Evolutionary conservation across 2,113 vertebrate species (phyloP).

Genomic region (Trematocara macrostoma): DNA sequence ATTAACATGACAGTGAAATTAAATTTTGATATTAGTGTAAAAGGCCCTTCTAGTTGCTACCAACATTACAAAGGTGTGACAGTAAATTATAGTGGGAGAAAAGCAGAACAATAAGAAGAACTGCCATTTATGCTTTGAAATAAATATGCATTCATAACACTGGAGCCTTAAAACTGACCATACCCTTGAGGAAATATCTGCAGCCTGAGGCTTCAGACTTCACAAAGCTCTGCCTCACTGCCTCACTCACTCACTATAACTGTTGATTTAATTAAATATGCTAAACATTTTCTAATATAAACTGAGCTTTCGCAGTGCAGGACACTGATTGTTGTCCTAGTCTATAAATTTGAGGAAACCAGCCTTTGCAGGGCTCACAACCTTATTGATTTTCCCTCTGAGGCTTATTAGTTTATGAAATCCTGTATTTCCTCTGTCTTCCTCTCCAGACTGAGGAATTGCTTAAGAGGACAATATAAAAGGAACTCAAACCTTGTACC

Average conservation of each 20-base stretch:
- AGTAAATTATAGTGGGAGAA: not conserved
- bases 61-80: not conserved
- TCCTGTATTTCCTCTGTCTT: conserved; percentile 47
- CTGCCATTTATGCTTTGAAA: conserved; percentile 24
- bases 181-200: not conserved
- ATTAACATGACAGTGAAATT: conserved; percentile 52
- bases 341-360: conserved; percentile 42
- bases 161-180: conserved; percentile 10
- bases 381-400: conserved; percentile 48
- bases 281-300: not conserved
- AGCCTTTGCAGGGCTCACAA: not conserved
- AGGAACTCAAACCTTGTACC: not conserved
- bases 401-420: conserved; percentile 60
- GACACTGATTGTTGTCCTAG: conserved; percentile 15
- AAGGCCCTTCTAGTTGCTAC: not conserved
- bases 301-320: conserved; percentile 1
- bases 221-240: not conserved
- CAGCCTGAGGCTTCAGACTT: not conserved
- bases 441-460: not conserved
- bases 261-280: conserved; percentile 16
- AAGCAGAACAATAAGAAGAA: conserved; percentile 3
- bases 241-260: not conserved
- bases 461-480: not conserved
- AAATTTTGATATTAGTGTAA: conserved; percentile 21
- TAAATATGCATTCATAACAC: conserved; percentile 14